Percentiles rank a stretch among this genome's conserved stretches.
phyloP scores from a whole-genome alignment of 2,888 invertebrate genomes.

The Acrobasis repandana region DNA sequence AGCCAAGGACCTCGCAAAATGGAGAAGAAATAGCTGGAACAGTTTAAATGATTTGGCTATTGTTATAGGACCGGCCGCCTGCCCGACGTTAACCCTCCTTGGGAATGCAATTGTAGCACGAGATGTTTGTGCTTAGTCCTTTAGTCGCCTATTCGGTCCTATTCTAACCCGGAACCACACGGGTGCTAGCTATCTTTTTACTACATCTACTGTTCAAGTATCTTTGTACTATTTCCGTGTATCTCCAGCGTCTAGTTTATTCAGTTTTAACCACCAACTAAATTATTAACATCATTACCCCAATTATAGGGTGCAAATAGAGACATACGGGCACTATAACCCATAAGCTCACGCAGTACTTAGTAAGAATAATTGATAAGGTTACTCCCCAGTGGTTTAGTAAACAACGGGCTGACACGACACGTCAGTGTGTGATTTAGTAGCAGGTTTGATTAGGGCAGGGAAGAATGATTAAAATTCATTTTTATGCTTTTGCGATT shows the following conservation, averaged over 20 bases:
- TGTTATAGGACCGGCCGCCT: too few species aligned
- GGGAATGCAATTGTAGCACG: too few species aligned
- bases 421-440: conserved; percentile 23
- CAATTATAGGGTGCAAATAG: conserved; percentile 61
- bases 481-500: neutral
- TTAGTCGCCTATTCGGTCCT: too few species aligned
- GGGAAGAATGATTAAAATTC: conserved; percentile 10
- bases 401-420: conserved; percentile 13
- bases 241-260: neutral
- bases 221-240: too few species aligned
- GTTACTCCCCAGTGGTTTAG: conserved; percentile 33
- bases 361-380: conserved; percentile 55
- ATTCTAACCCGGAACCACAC: too few species aligned
- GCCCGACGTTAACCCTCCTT: too few species aligned
- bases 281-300: conserved; percentile 41
- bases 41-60: too few species aligned
- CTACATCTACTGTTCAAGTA: too few species aligned
- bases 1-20: too few species aligned
- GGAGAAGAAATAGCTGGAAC: too few species aligned
- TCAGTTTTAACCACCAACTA: conserved; percentile 26
- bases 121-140: too few species aligned
- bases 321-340: conserved; percentile 44
- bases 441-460: conserved; percentile 8
- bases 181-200: too few species aligned
- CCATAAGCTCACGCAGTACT: conserved; percentile 30